A percentile compares a stretch with the other conserved stretches of the same genome.
Evolutionary conservation across 2,797 vertebrate species (phyloP).

Genomic region (Trachurus trachurus): DNA sequence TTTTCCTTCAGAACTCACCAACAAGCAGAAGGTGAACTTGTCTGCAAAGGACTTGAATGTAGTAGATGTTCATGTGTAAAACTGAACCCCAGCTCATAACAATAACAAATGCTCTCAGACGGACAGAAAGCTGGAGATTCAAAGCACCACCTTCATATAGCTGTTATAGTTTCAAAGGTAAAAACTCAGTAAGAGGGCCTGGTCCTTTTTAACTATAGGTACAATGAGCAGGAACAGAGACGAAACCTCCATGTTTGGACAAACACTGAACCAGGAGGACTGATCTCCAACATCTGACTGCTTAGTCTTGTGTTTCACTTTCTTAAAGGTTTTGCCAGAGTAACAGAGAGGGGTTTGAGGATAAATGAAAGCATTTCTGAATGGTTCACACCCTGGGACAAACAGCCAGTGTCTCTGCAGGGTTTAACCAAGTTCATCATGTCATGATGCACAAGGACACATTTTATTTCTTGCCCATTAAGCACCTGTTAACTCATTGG

Average conservation of each 20-base stretch:
- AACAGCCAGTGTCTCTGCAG: no score
- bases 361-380: not conserved
- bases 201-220: not conserved
- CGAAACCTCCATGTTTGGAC: not conserved
- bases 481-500: not conserved
- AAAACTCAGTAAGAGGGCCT: not conserved
- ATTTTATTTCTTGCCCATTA: not conserved
- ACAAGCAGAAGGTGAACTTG: no score
- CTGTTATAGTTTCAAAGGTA: not conserved
- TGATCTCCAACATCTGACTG: not conserved
- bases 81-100: no score
- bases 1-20: no score
- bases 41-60: no score
- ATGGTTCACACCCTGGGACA: no score
- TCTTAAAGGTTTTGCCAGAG: not conserved
- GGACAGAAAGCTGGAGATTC: constrained; percentile 11
- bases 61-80: no score
- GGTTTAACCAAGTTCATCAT: not conserved
- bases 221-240: not conserved
- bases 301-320: no score
- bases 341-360: not conserved
- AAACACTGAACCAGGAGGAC: no score
- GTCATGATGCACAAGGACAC: not conserved
- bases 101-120: constrained; percentile 36
- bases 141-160: not conserved